Percentiles rank a stretch among this genome's conserved stretches.
phyloP scores from a whole-genome alignment of 2,888 invertebrate species.

The Allacma fusca region DNA sequence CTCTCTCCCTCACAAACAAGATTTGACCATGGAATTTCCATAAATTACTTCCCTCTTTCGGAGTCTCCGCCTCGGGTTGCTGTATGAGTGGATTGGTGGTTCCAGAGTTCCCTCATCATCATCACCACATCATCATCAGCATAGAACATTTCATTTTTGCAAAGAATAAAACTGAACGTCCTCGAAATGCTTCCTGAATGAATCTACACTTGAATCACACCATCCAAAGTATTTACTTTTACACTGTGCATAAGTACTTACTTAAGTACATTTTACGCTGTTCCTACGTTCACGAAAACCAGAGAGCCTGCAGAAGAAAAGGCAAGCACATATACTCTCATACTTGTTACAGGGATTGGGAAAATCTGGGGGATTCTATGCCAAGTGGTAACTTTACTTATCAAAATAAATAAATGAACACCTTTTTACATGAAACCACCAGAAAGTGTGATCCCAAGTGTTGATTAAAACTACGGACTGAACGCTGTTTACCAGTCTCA shows the following conservation, averaged over 20 bases:
- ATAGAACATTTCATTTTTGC: conserved; percentile 28
- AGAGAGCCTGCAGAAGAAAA: background rate
- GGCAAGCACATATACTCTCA: background rate
- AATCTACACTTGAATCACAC: conserved; percentile 33
- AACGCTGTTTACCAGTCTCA: background rate
- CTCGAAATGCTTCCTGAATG: conserved; percentile 42
- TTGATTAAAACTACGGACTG: background rate
- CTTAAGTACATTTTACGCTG: too few relatives aligned
- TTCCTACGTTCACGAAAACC: background rate
- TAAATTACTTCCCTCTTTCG: conserved; percentile 42
- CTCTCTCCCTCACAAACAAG: conserved; percentile 42
- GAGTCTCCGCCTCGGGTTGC: conserved; percentile 39
- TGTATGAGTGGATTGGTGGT: conserved; percentile 16
- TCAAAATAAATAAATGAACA: conserved; percentile 29
- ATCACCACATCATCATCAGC: conserved; percentile 20
- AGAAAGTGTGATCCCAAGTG: conserved; percentile 8
- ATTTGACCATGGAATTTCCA: conserved; percentile 45
- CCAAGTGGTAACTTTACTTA: conserved; percentile 3
- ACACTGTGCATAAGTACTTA: background rate
- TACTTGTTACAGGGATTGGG: background rate
- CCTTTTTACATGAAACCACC: conserved; percentile 23
- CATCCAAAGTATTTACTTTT: background rate
- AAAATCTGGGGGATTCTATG: background rate
- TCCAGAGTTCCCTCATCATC: conserved; percentile 24
- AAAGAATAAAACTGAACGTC: conserved; percentile 43